These are phyloP conservation scores for Ovis canadensis DNA, from an alignment of 2,113 vertebrate species.

Conservation along the genomic window DNA sequence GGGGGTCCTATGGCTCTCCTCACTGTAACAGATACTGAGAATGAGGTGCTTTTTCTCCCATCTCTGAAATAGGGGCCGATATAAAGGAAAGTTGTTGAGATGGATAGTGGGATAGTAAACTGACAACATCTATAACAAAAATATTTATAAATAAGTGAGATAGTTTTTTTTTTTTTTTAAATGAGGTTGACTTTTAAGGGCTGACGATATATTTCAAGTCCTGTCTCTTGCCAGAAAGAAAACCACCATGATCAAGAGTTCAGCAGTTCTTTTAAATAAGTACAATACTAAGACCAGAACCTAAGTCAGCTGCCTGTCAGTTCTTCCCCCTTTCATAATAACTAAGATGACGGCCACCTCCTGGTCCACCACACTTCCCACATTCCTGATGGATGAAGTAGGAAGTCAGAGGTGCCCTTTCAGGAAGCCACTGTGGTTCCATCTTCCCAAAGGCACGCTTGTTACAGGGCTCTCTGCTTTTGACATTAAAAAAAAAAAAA, in stretches of 20 bases:
- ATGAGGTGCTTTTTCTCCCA: not conserved
- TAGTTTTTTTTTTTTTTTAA: not conserved
- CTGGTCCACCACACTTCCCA: not conserved
- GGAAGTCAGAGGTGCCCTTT: not conserved
- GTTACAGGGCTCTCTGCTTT: not conserved
- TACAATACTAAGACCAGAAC: not conserved
- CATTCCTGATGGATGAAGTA: not conserved
- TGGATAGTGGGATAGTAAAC: not conserved
- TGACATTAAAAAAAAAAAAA: not conserved
- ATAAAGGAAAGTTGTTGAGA: not conserved
- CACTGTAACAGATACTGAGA: not conserved
- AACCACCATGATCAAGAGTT: not conserved
- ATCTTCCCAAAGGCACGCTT: not conserved
- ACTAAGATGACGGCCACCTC: not conserved
- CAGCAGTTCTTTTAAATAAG: not conserved
- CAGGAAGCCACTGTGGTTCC: not conserved
- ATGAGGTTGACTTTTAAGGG: not conserved
- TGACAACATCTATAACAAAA: not conserved
- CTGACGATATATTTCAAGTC: not conserved
- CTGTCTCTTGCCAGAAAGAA: not conserved
- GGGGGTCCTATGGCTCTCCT: not conserved
- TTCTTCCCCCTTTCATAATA: not conserved
- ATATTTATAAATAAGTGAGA: not conserved
- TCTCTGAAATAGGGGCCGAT: not conserved
- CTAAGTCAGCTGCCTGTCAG: not conserved